phyloP scores from a whole-genome alignment of 2,113 vertebrate genomes.

The Crotophaga sulcirostris region DNA sequence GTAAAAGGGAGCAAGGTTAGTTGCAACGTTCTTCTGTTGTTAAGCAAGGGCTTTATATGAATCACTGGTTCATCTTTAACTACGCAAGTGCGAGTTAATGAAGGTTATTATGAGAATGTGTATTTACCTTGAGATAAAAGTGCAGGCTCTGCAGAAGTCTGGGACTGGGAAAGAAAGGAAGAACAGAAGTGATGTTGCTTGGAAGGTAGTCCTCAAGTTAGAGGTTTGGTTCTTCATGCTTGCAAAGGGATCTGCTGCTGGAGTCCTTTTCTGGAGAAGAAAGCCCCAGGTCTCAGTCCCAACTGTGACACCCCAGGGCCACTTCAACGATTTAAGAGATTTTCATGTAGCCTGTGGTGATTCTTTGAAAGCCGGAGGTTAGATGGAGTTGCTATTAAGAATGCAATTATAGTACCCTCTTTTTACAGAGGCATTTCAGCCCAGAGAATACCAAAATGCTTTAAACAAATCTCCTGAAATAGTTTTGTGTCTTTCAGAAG shows the following conservation, averaged over 20 bases:
- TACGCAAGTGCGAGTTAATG: background rate
- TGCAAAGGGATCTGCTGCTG: background rate
- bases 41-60: slow-evolving; percentile 4
- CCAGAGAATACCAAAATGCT: background rate
- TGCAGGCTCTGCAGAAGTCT: background rate
- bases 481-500: background rate
- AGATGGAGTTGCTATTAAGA: slow-evolving; percentile 1
- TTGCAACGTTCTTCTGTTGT: slow-evolving; percentile 12
- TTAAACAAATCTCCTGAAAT: background rate
- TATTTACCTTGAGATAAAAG: slow-evolving; percentile 35
- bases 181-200: background rate
- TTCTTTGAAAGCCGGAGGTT: background rate
- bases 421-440: background rate
- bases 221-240: background rate
- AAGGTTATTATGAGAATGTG: background rate
- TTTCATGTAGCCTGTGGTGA: background rate
- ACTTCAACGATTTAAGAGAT: background rate
- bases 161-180: background rate
- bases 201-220: background rate
- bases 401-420: background rate
- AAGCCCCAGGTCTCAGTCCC: background rate
- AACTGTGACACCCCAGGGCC: background rate
- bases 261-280: background rate
- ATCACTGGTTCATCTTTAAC: background rate
- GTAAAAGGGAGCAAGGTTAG: slow-evolving; percentile 24